Evolutionary conservation across 2,113 vertebrate genomes (phyloP).

Genomic region (Callithrix jacchus): DNA sequence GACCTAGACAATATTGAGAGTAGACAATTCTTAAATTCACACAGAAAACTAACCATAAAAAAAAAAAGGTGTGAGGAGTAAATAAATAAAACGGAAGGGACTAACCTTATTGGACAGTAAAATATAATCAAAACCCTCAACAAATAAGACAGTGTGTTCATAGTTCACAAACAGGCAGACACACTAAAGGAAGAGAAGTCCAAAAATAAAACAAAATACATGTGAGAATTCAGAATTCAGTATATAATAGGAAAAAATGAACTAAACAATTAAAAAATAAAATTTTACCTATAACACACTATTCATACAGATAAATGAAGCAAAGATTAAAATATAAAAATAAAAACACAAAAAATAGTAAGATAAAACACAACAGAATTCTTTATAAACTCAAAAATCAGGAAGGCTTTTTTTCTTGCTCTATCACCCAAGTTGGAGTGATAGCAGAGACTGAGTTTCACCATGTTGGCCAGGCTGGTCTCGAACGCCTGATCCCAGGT

Average conservation of each 20-base stretch:
- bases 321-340: neutral
- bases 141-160: neutral
- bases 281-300: neutral
- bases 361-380: neutral
- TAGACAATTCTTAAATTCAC: neutral
- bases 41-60: neutral
- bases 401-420: neutral
- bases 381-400: neutral
- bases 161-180: neutral
- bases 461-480: no score
- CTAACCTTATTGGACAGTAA: neutral
- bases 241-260: neutral
- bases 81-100: neutral
- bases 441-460: no score
- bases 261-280: neutral
- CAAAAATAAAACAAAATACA: neutral
- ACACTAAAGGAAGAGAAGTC: neutral
- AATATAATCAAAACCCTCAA: neutral
- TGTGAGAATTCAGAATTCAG: neutral
- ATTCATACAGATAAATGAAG: neutral
- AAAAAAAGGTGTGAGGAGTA: neutral
- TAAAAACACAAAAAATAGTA: neutral
- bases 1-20: neutral
- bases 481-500: no score
- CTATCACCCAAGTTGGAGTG: no score